phyloP scores from a whole-genome alignment of 2,888 invertebrate species.

The Idaea straminata region DNA sequence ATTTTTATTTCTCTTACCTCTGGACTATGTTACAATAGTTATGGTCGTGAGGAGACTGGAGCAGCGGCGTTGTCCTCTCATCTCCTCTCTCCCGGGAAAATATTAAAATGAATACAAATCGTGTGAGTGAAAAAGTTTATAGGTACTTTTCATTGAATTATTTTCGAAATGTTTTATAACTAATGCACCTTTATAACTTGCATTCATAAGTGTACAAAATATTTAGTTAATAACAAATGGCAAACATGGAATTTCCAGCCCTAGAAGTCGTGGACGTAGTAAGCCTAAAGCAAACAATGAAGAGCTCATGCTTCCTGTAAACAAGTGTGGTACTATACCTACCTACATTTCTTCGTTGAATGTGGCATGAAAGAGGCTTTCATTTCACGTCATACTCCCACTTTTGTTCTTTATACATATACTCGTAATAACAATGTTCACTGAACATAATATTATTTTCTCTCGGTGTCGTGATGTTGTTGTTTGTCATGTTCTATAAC shows the following conservation, averaged over 20 bases:
- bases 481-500: background rate
- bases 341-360: conserved; percentile 8
- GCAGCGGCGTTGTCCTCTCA: too few species aligned
- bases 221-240: background rate
- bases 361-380: conserved; percentile 26
- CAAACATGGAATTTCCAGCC: conserved; percentile 15
- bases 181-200: background rate
- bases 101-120: too few species aligned
- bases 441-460: conserved; percentile 22
- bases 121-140: background rate
- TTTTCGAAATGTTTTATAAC: background rate
- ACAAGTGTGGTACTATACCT: conserved; percentile 19
- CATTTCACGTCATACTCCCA: conserved; percentile 22
- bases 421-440: conserved; percentile 18
- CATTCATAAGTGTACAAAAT: background rate
- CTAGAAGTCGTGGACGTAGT: conserved; percentile 17
- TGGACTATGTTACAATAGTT: too few species aligned
- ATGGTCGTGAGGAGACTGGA: too few species aligned
- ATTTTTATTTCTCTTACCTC: too few species aligned
- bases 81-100: too few species aligned
- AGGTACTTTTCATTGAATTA: background rate
- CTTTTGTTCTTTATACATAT: conserved; percentile 20
- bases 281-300: conserved; percentile 25
- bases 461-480: conserved; percentile 28
- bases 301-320: conserved; percentile 25